phyloP scores from a whole-genome alignment of 2,888 invertebrate genomes.

The Agrotis ipsilon region DNA sequence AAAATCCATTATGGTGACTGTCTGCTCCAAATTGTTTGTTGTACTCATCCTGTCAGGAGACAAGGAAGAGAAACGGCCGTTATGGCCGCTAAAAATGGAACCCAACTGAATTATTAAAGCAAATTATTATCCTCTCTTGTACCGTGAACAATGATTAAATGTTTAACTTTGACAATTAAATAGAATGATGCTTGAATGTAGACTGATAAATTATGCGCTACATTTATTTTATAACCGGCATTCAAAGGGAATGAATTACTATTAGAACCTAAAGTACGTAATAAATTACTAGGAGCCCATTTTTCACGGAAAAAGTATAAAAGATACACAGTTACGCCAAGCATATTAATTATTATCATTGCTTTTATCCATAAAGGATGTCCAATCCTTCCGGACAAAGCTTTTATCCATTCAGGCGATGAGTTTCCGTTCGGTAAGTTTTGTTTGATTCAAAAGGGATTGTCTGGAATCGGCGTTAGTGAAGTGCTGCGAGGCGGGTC shows the following conservation, averaged over 20 bases:
- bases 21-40: conserved; percentile 49
- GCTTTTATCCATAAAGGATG: conserved; percentile 33
- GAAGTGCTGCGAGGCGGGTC: conserved; percentile 61
- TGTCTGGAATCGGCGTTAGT: conserved; percentile 60
- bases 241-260: conserved; percentile 26
- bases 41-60: conserved; percentile 23
- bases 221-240: conserved; percentile 45
- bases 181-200: conserved; percentile 41
- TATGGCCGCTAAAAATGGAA: conserved; percentile 61
- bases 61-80: conserved; percentile 61
- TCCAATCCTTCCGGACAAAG: conserved; percentile 38
- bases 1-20: conserved; percentile 63
- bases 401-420: conserved; percentile 37
- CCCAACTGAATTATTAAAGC: conserved; percentile 41
- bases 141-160: conserved; percentile 55
- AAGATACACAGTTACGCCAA: conserved; percentile 9
- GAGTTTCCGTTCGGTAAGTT: conserved; percentile 46
- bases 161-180: conserved; percentile 57
- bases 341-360: conserved; percentile 32
- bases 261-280: conserved; percentile 19
- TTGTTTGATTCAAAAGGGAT: conserved; percentile 57
- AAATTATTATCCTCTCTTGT: conserved; percentile 46
- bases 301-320: conserved; percentile 14
- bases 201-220: conserved; percentile 47
- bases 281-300: conserved; percentile 13